Percentiles rank a stretch among this genome's conserved stretches.
phyloP scores from a whole-genome alignment of 2,113 vertebrate species.

The Centropus bengalensis region DNA sequence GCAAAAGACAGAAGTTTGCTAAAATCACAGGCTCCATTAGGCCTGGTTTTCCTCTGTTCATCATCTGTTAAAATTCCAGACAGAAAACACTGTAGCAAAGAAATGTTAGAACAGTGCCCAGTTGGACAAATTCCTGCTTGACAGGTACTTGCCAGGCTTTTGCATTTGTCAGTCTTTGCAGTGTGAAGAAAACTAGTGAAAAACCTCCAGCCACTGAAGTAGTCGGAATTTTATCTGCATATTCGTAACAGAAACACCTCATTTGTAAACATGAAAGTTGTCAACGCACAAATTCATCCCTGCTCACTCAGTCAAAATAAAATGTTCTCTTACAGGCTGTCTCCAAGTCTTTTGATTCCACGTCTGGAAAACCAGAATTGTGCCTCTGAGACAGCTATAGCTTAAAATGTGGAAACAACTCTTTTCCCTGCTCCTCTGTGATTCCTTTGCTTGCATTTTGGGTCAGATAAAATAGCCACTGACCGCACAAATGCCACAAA shows the following conservation, averaged over 20 bases:
- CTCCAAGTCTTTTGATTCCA: not conserved
- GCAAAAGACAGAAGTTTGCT: not conserved
- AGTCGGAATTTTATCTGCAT: not conserved
- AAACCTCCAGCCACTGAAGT: not conserved
- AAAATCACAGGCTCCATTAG: not conserved
- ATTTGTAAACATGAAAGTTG: not conserved
- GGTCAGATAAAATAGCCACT: not conserved
- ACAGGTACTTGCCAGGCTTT: not conserved
- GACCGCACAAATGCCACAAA: not conserved
- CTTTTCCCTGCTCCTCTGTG: not conserved
- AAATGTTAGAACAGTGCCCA: not conserved
- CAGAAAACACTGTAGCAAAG: not conserved
- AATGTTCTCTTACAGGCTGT: not conserved
- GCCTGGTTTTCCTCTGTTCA: not conserved
- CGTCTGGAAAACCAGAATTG: not conserved
- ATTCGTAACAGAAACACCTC: not conserved
- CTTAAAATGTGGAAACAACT: not conserved
- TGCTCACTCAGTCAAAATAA: not conserved
- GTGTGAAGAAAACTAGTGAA: not conserved
- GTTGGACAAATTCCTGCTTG: not conserved
- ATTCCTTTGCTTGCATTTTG: accelerated
- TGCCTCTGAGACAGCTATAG: not conserved
- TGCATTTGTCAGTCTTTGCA: not conserved
- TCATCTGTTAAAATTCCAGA: not conserved
- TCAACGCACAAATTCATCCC: not conserved